Base-by-base conservation (phyloP, 2,888 invertebrate genomes). In the Rhagonycha lutea region DNA sequence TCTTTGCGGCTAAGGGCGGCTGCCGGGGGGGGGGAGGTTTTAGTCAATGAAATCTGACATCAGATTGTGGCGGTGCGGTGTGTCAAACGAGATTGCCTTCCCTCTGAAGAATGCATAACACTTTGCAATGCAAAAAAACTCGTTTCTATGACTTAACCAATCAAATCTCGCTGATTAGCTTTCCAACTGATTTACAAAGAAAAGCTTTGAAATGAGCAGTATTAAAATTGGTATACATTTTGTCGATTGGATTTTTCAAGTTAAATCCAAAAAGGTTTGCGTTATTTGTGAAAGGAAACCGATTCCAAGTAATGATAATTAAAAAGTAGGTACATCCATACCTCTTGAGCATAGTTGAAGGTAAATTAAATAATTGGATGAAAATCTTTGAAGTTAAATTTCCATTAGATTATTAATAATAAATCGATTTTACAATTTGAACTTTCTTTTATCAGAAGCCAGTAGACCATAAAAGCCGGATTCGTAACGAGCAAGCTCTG, bases 361-460 rank as follows among this genome's bases (percentile, higher is more conserved):
- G 47, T 8, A 47, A 47, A 47, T 47, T n/a, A n/a, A 47, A 47
- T 47, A 47, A 47, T 2, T 47, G 12, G 47, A n/a, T 12, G 47
- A 8, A 47, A 47, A 47, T 23, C 24, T 65, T 65, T 65, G 63
- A 65, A 24, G 1, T 65, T 65, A 10, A 23, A 65, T n/a, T 65
- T 65, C 63, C 63, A 65, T 65, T 65, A 65, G 63, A 8, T 65
- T 65, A 65, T 65, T 65, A 65, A 65, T 65, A 24, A 24, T 65
- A 24, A n/a, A 65, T 65, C 26, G 63, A 65, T 65, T 65, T 65
- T 26, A 26, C 26, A 26, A 65, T 24, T 65, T 24, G 9, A 65
- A 47, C n/a, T n/a, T 47, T 47, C 47, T 47, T n/a, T 47, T 65
- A 24, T 65, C 63, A 65, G 26, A 18, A 14, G 8, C n/a, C 24